Evolutionary conservation across 2,888 invertebrate species (phyloP).

Genomic region (Hypomecis punctinalis): DNA sequence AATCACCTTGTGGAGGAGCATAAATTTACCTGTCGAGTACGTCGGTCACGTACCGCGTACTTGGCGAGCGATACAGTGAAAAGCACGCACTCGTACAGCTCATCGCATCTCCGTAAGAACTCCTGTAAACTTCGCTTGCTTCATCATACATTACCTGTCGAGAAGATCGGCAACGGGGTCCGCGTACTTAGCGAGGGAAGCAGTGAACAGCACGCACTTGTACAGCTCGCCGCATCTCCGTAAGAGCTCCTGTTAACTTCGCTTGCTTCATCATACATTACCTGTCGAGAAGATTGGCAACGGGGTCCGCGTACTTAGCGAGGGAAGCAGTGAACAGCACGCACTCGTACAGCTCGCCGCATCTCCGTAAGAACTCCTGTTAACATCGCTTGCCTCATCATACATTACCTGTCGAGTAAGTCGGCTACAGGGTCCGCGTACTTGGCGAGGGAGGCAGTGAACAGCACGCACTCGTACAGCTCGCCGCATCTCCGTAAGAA

Average conservation of each 20-base stretch:
- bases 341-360: slow-evolving; percentile 99
- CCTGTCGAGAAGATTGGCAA: slow-evolving; percentile 98
- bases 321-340: slow-evolving; percentile 99
- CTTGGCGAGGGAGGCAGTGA: slow-evolving; percentile 99
- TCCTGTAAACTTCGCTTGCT: slow-evolving; percentile 73
- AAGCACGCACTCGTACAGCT: slow-evolving; percentile 99
- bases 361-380: slow-evolving; percentile 95
- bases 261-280: slow-evolving; percentile 48
- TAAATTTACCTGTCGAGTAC: slow-evolving; percentile 90
- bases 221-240: slow-evolving; percentile 99
- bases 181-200: slow-evolving; percentile 99
- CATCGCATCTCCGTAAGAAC: slow-evolving; percentile 98
- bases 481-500: slow-evolving; percentile 99
- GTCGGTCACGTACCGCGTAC: slow-evolving; percentile 99
- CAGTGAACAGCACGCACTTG: slow-evolving; percentile 99
- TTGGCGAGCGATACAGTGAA: slow-evolving; percentile 99
- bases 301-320: slow-evolving; percentile 99
- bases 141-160: slow-evolving; percentile 85
- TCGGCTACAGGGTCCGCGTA: slow-evolving; percentile 99
- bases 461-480: slow-evolving; percentile 99
- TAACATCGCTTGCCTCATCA: neutral
- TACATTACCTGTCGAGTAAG: slow-evolving; percentile 91
- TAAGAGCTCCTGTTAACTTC: slow-evolving; percentile 89
- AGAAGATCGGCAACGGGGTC: slow-evolving; percentile 99
- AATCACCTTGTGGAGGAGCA: too few relatives aligned